phyloP scores from a whole-genome alignment of 64 coral and sea anemone genomes.

The Porites lutea region DNA sequence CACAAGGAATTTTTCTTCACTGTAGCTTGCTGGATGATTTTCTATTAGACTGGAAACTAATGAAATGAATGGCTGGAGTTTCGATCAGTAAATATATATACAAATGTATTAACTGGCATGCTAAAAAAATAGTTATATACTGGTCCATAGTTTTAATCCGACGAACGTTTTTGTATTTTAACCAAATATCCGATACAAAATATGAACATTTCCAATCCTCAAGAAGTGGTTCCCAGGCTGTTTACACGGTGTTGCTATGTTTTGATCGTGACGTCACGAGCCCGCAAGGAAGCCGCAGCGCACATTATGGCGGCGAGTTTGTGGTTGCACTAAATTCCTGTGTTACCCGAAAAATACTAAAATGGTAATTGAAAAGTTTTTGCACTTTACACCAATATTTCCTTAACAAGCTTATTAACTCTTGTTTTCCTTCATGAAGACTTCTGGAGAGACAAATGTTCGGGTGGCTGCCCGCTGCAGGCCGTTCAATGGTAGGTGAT shows the following conservation, averaged over 20 bases:
- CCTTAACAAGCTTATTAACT: constrained; percentile 13
- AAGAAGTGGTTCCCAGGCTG: constrained; percentile 19
- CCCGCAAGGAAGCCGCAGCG: constrained; percentile 31
- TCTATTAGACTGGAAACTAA: too few species aligned
- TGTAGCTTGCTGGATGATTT: too few species aligned
- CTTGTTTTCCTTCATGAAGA: constrained; percentile 65
- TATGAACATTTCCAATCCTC: too few species aligned
- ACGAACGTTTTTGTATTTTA: too few species aligned
- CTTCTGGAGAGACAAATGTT: constrained; percentile 64
- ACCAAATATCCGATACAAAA: too few species aligned
- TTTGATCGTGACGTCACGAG: constrained; percentile 88
- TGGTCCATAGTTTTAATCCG: too few species aligned
- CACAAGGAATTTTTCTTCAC: too few species aligned
- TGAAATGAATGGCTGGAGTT: too few species aligned
- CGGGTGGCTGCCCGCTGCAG: constrained; percentile 84
- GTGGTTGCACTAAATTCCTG: constrained; percentile 76
- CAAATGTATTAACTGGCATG: too few species aligned
- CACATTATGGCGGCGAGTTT: constrained; percentile 39
- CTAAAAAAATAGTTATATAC: too few species aligned
- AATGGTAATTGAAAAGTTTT: constrained; percentile 67
- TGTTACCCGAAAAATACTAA: constrained; percentile 85
- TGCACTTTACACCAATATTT: background rate
- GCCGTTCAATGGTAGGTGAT: constrained; percentile 84
- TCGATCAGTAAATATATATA: too few species aligned
- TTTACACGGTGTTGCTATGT: constrained; percentile 84